Base-by-base conservation (phyloP, 2,888 invertebrate species). In the Nudaria mundana region DNA sequence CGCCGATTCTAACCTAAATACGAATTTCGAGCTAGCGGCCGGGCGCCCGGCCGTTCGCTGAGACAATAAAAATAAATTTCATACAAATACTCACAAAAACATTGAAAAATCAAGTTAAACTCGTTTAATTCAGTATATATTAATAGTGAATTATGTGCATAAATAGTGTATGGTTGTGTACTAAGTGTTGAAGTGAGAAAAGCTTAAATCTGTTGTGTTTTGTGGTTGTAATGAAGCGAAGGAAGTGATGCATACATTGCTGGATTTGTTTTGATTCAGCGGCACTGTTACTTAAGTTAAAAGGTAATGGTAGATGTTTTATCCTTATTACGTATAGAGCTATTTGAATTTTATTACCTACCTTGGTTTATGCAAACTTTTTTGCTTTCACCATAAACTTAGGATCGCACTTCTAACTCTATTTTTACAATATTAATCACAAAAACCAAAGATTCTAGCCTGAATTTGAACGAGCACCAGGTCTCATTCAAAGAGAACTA, bases 1-100 rank as follows among this genome's bases (percentile, higher is more conserved):
- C 81, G 78, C 79, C 76, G 66, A 81, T 81, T 83, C 82, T 84
- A 88, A 87, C 87, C 87, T 85, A 86, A 84, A 85, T 85, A 76
- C 78, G 76, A 87, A 85, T 81, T 47, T 48, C 52, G 59, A 59
- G 59, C 56, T 74, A 73, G 49, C 75, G 66, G 71, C 70, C 76
- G 74, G 71, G 71, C 77, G 69, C 77, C 77, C 75, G 74, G 76
- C 75, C 75, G 70, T 61, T 66, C 76, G 66, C 72, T 72, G 68
- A 63, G 65, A 69, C 50, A 71, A 81, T 81, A 86, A 80, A 84
- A 85, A 84, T 84, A 87, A 76, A 81, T 53, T 14, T 41, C 41
- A 35, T 16, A 51, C 33, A 43, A 41, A 37, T 40, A 37, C 40
- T 40, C 43, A 48, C 41, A 57, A 55, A 56, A 42, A 22, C 12